Evolutionary conservation across 2,113 vertebrate species (phyloP).

Genomic region (Lipotes vexillifer): DNA sequence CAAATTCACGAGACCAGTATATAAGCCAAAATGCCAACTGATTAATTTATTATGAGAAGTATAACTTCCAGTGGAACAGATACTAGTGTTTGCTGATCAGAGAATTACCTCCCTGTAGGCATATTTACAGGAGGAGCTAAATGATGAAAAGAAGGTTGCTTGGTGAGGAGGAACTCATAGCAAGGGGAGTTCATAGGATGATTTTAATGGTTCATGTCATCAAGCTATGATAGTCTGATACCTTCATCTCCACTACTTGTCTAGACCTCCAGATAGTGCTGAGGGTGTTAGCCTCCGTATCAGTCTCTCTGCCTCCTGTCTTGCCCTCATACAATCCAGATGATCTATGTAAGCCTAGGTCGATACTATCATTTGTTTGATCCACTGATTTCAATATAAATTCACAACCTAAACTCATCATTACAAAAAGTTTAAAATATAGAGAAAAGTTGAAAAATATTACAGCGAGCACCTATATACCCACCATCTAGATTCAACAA

Average conservation of each 20-base stretch:
- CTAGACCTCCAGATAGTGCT: not conserved
- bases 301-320: not conserved
- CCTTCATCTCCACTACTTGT: not conserved
- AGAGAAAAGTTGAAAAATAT: not conserved
- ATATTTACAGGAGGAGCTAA: conserved; percentile 59
- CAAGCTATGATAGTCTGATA: not conserved
- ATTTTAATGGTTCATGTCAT: conserved; percentile 38
- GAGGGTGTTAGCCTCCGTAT: not conserved
- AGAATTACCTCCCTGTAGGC: conserved; percentile 57
- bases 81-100: conserved; percentile 59
- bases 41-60: conserved; percentile 73
- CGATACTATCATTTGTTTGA: not conserved
- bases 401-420: conserved; percentile 15
- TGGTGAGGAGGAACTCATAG: conserved; percentile 37
- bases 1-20: conserved; percentile 62
- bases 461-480: not conserved
- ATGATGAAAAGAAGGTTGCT: conserved; percentile 60
- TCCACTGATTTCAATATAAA: conserved; percentile 8
- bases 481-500: not conserved
- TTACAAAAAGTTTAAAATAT: conserved; percentile 25
- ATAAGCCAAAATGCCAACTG: conserved; percentile 51
- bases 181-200: conserved; percentile 15
- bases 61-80: conserved; percentile 60
- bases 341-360: not conserved
- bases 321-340: conserved; percentile 10